Conservation (phyloP, 2,888 invertebrate genomes). For the Smittia aterrima region DNA sequence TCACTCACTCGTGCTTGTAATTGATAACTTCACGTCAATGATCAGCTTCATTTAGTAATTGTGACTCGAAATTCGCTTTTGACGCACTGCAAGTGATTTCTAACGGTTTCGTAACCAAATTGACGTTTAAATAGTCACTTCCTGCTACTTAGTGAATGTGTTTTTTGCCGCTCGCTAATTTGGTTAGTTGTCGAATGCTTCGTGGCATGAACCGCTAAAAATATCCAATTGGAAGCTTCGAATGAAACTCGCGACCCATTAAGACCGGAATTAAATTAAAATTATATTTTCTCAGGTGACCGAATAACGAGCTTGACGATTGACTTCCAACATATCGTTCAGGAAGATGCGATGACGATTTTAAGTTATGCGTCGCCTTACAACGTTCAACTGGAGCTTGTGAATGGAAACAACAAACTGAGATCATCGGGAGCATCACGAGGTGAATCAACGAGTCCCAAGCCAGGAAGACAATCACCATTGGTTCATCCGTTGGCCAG, state of each 20-base stretch:
- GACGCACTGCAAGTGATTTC: background rate
- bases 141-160: background rate
- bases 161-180: background rate
- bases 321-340: constrained; percentile 82
- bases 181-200: background rate
- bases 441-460: constrained; percentile 37
- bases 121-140: background rate
- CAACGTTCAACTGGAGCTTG: constrained; percentile 76
- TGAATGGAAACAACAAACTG: constrained; percentile 55
- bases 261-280: background rate
- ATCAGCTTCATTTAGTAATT: background rate
- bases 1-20: background rate
- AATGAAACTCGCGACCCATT: background rate
- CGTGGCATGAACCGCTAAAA: background rate
- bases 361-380: constrained; percentile 90
- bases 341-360: constrained; percentile 86
- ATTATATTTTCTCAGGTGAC: constrained; percentile 63
- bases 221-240: too few relatives aligned
- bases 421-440: constrained; percentile 36
- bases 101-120: background rate
- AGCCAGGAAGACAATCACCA: constrained; percentile 44
- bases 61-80: background rate
- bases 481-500: constrained; percentile 77
- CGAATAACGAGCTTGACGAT: constrained; percentile 83
- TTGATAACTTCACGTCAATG: background rate